Base-by-base conservation (phyloP, 2,888 invertebrate species). In the Amphipyra berbera region DNA sequence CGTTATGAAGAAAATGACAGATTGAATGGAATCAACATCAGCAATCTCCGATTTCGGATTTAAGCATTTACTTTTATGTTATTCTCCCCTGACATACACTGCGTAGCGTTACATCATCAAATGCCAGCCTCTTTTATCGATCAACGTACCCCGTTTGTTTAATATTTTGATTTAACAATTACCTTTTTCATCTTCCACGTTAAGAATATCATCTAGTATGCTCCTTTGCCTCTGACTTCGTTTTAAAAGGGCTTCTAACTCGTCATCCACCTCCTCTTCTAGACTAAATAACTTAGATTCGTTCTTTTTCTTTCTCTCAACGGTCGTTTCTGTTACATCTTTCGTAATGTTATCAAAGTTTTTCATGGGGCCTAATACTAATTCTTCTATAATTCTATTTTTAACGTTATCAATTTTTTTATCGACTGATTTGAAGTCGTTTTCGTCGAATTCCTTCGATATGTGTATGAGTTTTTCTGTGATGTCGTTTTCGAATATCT, bases 151-250 rank as follows among this genome's bases (percentile, higher is more conserved):
- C 85, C 81, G 75, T 83, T 85, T 81, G 71, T 85, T 82, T 87
- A 88, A 79, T 87, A 82, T 82, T 89, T 87, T 87, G 84, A 88
- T 81, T 88, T 84, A 85, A 88, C 80, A 90, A 87, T 94, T 95
- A 95, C 95, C 95, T 95, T 95, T 94, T 88, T 89, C 94, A 80
- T 95, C 95, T 93, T 96, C 96, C 84, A 96, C 95, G 83, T 95
- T 95, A 65, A 96, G 91, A 79, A 97, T 96, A 89, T 97, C 96
- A 77, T 96, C 96, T 81, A 97, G 94, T 81, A 96, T 95, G 89
- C 96, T 96, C 87, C 97, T 95, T 88, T 97, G 97, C 81, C 95
- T 95, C 86, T 96, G 95, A 74, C 96, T 96, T 81, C 96, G 95
- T 86, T 92, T 95, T 49, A 97, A 91, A 61, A 97, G 91, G 63